phyloP scores from a whole-genome alignment of 1,140 invertebrate genomes.

The Venturia canescens region DNA sequence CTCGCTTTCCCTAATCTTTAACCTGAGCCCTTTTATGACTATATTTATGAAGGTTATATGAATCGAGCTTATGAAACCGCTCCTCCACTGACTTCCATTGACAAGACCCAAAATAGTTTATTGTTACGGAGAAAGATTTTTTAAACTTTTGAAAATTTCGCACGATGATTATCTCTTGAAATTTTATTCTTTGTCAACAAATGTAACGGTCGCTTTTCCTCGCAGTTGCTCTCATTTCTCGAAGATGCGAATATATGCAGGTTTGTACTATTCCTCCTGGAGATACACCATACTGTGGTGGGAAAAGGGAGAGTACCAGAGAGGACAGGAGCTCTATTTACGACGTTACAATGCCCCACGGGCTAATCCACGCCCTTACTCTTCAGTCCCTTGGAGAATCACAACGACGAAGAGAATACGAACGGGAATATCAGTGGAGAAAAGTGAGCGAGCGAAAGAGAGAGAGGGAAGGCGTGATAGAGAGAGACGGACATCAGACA shows the following conservation, averaged over 20 bases:
- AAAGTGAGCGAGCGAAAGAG: constrained; percentile 10
- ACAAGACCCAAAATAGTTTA: not conserved
- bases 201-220: not conserved
- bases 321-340: constrained; percentile 70
- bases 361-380: constrained; percentile 71
- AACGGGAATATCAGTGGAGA: not conserved
- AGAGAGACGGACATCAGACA: not conserved
- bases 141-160: no score
- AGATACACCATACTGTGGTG: not conserved
- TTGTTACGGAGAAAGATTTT: no score
- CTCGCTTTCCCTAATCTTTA: constrained; percentile 64
- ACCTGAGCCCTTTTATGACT: constrained; percentile 41
- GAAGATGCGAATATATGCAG: not conserved
- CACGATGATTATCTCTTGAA: no score
- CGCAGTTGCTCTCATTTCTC: no score
- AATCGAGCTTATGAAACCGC: not conserved
- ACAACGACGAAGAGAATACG: not conserved
- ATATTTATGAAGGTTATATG: not conserved
- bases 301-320: constrained; percentile 39
- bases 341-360: constrained; percentile 76
- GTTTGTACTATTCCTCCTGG: not conserved
- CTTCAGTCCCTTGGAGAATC: constrained; percentile 51
- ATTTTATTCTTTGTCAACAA: not conserved
- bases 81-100: not conserved
- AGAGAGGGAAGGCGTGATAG: not conserved